phyloP scores from a whole-genome alignment of 2,888 invertebrate genomes.

The Cyclophora punctaria region DNA sequence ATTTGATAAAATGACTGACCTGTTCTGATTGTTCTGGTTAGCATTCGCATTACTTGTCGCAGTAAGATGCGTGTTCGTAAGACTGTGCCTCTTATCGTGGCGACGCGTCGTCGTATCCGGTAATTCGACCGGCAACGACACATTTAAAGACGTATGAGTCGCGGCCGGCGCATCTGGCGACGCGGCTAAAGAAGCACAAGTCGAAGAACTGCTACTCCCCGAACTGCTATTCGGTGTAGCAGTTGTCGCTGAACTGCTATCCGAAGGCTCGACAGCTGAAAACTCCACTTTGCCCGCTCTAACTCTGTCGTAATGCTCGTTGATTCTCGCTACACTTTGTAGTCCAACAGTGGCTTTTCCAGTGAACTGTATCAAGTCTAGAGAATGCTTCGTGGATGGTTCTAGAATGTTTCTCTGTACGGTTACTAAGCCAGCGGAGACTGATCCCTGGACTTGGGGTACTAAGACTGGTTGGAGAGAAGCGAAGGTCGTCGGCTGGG shows the following conservation, averaged over 20 bases:
- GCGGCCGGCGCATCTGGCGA: slow-evolving; percentile 35
- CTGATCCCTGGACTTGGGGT: slow-evolving; percentile 16
- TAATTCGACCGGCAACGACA: slow-evolving; percentile 37
- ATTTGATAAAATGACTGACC: no score
- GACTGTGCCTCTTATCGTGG: no score
- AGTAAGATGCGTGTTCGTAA: no score
- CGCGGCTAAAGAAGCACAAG: no score
- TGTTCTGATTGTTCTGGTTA: no score
- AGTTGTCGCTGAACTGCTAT: slow-evolving; percentile 14
- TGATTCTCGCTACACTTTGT: slow-evolving; percentile 47
- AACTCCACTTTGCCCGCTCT: slow-evolving; percentile 46
- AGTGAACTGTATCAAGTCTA: slow-evolving; percentile 57
- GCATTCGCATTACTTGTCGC: no score
- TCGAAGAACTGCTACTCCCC: slow-evolving; percentile 78
- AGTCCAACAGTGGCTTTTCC: slow-evolving; percentile 43
- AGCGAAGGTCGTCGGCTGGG: slow-evolving; percentile 44
- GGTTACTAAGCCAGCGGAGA: slow-evolving; percentile 36
- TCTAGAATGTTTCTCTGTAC: slow-evolving; percentile 49
- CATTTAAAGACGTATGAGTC: slow-evolving; percentile 63
- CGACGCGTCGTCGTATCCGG: no score
- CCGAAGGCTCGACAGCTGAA: no score
- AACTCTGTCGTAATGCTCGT: slow-evolving; percentile 46
- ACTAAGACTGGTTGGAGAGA: slow-evolving; percentile 7
- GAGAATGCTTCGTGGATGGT: slow-evolving; percentile 44
- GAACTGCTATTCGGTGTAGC: slow-evolving; percentile 80